Base-by-base conservation (phyloP, 2,113 vertebrate genomes). In the Alligator mississippiensis region DNA sequence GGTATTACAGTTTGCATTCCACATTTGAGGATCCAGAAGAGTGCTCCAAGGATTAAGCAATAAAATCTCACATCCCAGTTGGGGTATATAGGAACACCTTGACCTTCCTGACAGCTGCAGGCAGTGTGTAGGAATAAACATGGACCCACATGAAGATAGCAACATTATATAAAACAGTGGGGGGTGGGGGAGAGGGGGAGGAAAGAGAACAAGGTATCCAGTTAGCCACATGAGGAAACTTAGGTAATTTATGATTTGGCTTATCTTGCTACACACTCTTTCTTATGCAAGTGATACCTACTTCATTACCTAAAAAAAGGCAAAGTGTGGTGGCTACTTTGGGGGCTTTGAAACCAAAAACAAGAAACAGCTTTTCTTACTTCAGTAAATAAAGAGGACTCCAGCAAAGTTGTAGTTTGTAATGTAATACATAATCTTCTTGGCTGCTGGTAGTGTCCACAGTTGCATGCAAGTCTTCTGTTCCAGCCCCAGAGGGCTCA, bases 341-440 rank as follows among this genome's bases (percentile, higher is more conserved):
- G 13, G 34, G 34, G 34, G 18, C 21, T 47, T 72, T 34, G 38
- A 24, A 24, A 22, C 21, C 70, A 19, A 38, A 72, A 38, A n/a
- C 8, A n/a, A 16, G n/a, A 64, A 68, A 15, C 18, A 47, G 11
- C 34, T 24, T 72, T 13, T 34, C 21, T 30, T 34, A 6, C 24
- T 72, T 34, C 21, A 72, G 5, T 47, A 72, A 30, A 17, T 30
- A n/a, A 38, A 70, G n/a, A 17, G 10, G 30, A 34, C 22, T 47
- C 70, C 38, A 72, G 34, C 24, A 34, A 47, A 3, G 0, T 4
- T 2, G 3, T 2, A 24, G 14, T n/a, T 38, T 34, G 5, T 5
- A 6, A 30, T 0, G 2, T 8, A 0, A 1, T 2, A 0, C 14
- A 0, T 0, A 16, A 21, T 1, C 3, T 2, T 0, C 3, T 5